Percentiles rank a stretch among this genome's conserved stretches.
phyloP scores from a whole-genome alignment of 2,888 invertebrate genomes.

The Clusia tigrina region DNA sequence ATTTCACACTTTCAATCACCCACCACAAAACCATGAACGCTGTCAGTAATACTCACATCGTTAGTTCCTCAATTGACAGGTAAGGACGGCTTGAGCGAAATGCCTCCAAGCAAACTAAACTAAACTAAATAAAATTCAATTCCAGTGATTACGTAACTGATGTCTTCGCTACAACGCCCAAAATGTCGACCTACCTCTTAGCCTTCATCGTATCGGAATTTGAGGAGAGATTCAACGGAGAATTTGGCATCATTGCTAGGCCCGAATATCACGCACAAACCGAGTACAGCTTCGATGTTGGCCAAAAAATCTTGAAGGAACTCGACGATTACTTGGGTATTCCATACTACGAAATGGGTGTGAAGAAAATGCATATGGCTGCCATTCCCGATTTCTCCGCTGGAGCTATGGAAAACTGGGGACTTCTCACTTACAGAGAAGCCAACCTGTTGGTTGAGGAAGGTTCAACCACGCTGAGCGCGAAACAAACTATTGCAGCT shows the following conservation, averaged over 20 bases:
- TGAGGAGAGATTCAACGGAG: slow-evolving; percentile 43
- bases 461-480: slow-evolving; percentile 68
- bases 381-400: slow-evolving; percentile 84
- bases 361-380: slow-evolving; percentile 83
- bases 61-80: slow-evolving; percentile 33
- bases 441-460: slow-evolving; percentile 73
- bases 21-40: slow-evolving; percentile 54
- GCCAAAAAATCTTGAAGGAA: slow-evolving; percentile 66
- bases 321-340: slow-evolving; percentile 70
- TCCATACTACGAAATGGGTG: slow-evolving; percentile 66
- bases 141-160: slow-evolving; percentile 45
- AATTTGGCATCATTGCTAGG: slow-evolving; percentile 72
- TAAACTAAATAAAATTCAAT: too few relatives aligned
- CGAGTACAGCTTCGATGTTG: slow-evolving; percentile 72
- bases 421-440: slow-evolving; percentile 82
- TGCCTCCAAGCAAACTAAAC: too few relatives aligned
- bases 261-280: slow-evolving; percentile 74
- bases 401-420: slow-evolving; percentile 95
- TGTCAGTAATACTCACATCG: slow-evolving; percentile 48
- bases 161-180: slow-evolving; percentile 63
- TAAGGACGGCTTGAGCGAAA: slow-evolving; percentile 39
- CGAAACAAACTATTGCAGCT: slow-evolving; percentile 71
- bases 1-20: slow-evolving; percentile 67
- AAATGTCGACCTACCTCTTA: slow-evolving; percentile 82
- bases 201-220: slow-evolving; percentile 79